These are phyloP conservation scores for Parnassius glacialis DNA, from an alignment of 2,888 invertebrate genomes.

Conservation along the genomic window DNA sequence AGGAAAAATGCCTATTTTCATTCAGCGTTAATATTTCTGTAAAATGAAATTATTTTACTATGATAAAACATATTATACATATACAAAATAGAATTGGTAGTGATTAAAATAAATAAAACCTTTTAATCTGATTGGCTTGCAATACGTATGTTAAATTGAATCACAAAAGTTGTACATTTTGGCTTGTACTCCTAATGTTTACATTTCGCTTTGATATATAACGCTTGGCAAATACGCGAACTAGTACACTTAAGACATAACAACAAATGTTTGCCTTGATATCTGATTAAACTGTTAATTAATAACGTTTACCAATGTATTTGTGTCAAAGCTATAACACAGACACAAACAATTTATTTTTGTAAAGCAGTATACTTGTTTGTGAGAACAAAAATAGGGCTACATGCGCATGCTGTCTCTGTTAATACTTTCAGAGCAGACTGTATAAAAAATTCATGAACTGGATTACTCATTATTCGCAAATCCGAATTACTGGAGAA, in stretches of 20 bases:
- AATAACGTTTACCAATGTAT: conserved; percentile 2
- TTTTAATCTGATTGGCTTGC: conserved; percentile 15
- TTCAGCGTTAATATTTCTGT: no score
- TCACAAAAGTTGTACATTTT: conserved; percentile 33
- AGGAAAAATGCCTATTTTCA: no score
- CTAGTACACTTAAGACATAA: conserved; percentile 18
- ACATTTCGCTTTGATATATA: conserved; percentile 42
- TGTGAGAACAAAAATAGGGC: conserved; percentile 45
- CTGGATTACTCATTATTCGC: conserved; percentile 40
- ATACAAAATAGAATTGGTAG: background rate
- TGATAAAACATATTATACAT: no score
- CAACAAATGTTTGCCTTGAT: conserved; percentile 13
- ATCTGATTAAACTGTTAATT: conserved; percentile 16
- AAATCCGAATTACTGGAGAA: conserved; percentile 39
- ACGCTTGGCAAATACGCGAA: conserved; percentile 43
- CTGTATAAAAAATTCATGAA: conserved; percentile 24
- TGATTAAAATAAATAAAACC: conserved; percentile 16
- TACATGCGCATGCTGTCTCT: background rate
- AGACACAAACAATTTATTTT: conserved; percentile 21
- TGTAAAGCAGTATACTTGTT: conserved; percentile 30
- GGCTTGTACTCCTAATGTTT: conserved; percentile 35
- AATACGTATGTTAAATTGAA: conserved; percentile 24
- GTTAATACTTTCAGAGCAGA: background rate
- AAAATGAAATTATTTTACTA: no score
- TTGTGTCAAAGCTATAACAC: background rate